Evolutionary conservation across 2,797 vertebrate species (phyloP), one percentile per base, ranked within the genome.

Genomic region (Acipenser oxyrinchus): DNA sequence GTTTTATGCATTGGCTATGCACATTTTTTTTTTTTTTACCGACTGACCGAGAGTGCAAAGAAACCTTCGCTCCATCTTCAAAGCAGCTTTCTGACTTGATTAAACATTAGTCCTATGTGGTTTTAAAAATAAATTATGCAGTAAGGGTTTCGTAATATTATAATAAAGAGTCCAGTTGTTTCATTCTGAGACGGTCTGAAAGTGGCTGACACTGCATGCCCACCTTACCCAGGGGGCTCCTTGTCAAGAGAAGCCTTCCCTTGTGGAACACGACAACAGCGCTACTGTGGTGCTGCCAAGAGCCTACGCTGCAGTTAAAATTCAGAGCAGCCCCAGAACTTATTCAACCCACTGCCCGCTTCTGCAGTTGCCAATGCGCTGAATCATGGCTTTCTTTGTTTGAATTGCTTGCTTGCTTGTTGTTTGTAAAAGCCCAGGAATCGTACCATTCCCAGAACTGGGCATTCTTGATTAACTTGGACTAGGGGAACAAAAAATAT

Each of bases 231-330:
- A 65, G 71, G 53, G 77, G 69, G 75, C 74, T 74, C 75, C 51
- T 58, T 70, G 74, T 76, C 72, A 68, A 77, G 70, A 78, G 81
- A 84, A 82, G 80, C 82, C 75, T 82, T 74, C 74, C 76, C 76
- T 72, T 37, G 70, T 83, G 82, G 87, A 88, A 88, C 87, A 84
- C 77, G 77, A 75, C 73, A 67, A 64, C 77, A 73, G 1, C 12
- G 2, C 12, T n/a, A 75, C 70, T 60, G 72, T 11, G 10, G 37
- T 55, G 10, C 15, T 49, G 62, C 10, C 53, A 59, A 53, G 61
- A 72, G 76, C 67, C 70, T 55, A 51, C 51, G 4, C 75, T 61
- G 75, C 71, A 66, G 70, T 76, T 78, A 78, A 66, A 73, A 69
- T 71, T 71, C 72, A 51, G 69, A 70, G 63, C 71, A 62, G 60